Evolutionary conservation across 2,888 invertebrate species (phyloP).

Genomic region (Thymelicus sylvestris): DNA sequence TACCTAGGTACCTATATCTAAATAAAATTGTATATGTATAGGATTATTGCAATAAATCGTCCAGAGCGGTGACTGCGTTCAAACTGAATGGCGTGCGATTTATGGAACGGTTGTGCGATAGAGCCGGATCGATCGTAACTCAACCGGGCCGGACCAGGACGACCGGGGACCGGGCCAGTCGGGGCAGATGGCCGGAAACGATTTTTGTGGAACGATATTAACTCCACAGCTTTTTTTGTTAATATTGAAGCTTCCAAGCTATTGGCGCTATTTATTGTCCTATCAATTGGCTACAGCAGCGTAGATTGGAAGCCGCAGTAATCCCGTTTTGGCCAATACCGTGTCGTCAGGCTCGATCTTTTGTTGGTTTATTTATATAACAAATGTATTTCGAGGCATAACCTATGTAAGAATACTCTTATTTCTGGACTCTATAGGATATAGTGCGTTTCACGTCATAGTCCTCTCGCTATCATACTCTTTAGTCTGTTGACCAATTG

Average conservation of each 20-base stretch:
- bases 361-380: too few species aligned
- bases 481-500: too few species aligned
- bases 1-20: background rate
- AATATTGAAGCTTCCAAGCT: background rate
- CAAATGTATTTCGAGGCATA: too few species aligned
- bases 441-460: too few species aligned
- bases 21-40: constrained; percentile 5
- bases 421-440: too few species aligned
- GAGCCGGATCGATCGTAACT: constrained; percentile 20
- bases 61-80: constrained; percentile 5
- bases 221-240: background rate
- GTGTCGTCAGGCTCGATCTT: too few species aligned
- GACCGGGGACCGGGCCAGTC: background rate
- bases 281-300: too few species aligned
- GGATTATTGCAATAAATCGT: constrained; percentile 11
- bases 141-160: background rate
- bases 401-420: too few species aligned
- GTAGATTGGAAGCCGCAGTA: too few species aligned
- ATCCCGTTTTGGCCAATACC: too few species aligned
- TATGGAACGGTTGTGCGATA: constrained; percentile 19
- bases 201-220: background rate
- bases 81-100: constrained; percentile 25
- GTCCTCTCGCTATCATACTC: too few species aligned
- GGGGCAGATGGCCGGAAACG: constrained; percentile 11
- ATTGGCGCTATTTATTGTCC: too few species aligned